Evolutionary conservation across 2,888 invertebrate genomes (phyloP).

Genomic region (Xylocampa areola): DNA sequence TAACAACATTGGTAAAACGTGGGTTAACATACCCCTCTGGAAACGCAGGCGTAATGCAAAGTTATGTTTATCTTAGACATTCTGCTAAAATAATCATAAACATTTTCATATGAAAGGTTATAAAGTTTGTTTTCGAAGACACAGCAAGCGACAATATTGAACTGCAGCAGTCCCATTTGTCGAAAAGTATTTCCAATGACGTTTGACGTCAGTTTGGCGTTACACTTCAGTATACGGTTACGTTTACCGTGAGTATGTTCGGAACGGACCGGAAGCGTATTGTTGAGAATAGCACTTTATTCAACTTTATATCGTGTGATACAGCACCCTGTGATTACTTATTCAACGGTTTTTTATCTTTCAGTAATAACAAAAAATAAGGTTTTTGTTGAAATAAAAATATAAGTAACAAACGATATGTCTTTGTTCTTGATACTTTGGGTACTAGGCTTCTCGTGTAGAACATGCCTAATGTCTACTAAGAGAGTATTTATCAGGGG

Average conservation of each 20-base stretch:
- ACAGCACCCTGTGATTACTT: constrained; percentile 51
- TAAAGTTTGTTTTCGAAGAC: too few relatives aligned
- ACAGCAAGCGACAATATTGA: too few relatives aligned
- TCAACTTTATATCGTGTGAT: constrained; percentile 55
- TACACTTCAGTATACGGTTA: constrained; percentile 22
- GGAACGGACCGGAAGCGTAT: constrained; percentile 64
- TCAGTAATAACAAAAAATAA: constrained; percentile 26
- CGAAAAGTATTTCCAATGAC: too few relatives aligned
- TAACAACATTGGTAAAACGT: too few relatives aligned
- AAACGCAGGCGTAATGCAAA: too few relatives aligned
- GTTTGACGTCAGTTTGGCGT: background rate
- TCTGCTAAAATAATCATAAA: too few relatives aligned
- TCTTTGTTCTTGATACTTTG: constrained; percentile 5
- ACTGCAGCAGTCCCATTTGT: background rate
- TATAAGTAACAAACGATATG: background rate
- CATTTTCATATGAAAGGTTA: too few relatives aligned
- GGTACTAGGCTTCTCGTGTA: background rate
- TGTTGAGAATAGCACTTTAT: constrained; percentile 66
- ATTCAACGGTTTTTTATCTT: constrained; percentile 49
- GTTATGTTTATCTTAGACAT: too few relatives aligned
- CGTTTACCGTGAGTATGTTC: constrained; percentile 22
- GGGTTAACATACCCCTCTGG: too few relatives aligned
- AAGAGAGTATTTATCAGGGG: too few relatives aligned
- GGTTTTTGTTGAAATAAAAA: constrained; percentile 7
- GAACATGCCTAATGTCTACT: too few relatives aligned